Percentiles rank a stretch among this genome's conserved stretches.
These are phyloP conservation scores for Mus caroli DNA, from an alignment of 2,797 vertebrate species.

Conservation along the genomic window DNA sequence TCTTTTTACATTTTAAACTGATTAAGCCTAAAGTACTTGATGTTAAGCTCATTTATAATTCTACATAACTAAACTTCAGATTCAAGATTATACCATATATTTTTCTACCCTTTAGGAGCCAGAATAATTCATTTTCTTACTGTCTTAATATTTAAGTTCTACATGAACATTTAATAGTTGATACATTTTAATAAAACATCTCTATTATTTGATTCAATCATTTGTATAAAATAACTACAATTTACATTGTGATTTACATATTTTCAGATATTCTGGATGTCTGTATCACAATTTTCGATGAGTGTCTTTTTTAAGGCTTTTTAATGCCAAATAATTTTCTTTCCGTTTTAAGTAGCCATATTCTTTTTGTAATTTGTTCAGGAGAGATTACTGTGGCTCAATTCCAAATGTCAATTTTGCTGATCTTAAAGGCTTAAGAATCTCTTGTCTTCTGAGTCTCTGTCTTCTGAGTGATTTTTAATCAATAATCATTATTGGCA, in stretches of 20 bases:
- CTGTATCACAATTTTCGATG: neutral
- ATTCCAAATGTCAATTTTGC: conserved; percentile 18
- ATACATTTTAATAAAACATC: neutral
- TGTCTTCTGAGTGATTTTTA: conserved; percentile 33
- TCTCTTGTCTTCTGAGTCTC: neutral
- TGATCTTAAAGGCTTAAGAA: neutral
- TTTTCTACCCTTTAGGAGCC: neutral
- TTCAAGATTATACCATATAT: neutral
- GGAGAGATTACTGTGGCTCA: neutral
- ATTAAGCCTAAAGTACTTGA: neutral
- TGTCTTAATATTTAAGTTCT: neutral
- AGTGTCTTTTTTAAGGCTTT: neutral
- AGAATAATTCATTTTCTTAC: neutral
- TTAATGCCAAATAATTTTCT: conserved; percentile 42
- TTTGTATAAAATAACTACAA: conserved; percentile 9
- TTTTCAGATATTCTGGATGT: neutral
- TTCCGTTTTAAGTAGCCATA: neutral
- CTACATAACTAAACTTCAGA: neutral
- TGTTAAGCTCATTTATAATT: conserved; percentile 10
- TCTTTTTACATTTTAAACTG: conserved; percentile 6
- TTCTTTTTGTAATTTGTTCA: neutral
- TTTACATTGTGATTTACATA: neutral
- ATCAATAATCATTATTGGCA: conserved; percentile 20
- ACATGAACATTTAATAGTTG: neutral
- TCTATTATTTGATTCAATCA: neutral